Base-by-base conservation (phyloP, 2,113 vertebrate species). In the Bostrychus sinensis region DNA sequence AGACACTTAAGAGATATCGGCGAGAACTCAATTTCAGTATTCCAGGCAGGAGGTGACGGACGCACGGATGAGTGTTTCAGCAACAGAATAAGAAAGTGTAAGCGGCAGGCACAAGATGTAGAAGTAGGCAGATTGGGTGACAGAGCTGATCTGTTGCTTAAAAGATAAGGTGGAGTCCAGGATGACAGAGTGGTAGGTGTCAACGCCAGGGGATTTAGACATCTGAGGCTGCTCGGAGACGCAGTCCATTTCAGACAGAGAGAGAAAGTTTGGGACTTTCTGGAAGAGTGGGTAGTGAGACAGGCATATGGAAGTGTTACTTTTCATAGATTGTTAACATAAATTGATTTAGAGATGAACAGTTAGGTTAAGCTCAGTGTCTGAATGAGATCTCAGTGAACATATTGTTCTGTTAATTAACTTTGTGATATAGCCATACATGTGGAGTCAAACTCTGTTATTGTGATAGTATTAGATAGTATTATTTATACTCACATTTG, bases 81-180 rank as follows among this genome's bases (percentile, higher is more conserved):
- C 23, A 14, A 51, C 48, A 30, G 48, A 51, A 51, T 28, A 51
- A 48, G 45, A 48, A 51, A 51, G 48, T 51, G 48, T 25, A 51
- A 50, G 48, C 42, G 20, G 42, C 16, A 6, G 48, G 48, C 48
- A 51, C 7, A 14, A 51, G 48, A 30, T 28, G 48, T 30, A 51
- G 48, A n/a, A 6, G 48, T 16, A 51, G 48, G 48, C 48, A 51
- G 48, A 51, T 51, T 30, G 26, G 25, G 48, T 17, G 48, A 51
- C 48, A 30, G 25, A 51, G 48, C 48, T 51, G 48, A 51, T 51
- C 48, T 51, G 48, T 51, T 51, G 48, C 48, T 25, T 51, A 51
- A 51, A 51, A 51, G 48, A 51, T 51, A 51, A 51, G 48, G 48
- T 51, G 16, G 48, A 51, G 48, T 51, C 23, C 48, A 7, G 48